Evolutionary conservation across 2,888 invertebrate species (phyloP), one percentile per base, ranked within the genome.

Genomic region (Rotaria magnacalcarata): DNA sequence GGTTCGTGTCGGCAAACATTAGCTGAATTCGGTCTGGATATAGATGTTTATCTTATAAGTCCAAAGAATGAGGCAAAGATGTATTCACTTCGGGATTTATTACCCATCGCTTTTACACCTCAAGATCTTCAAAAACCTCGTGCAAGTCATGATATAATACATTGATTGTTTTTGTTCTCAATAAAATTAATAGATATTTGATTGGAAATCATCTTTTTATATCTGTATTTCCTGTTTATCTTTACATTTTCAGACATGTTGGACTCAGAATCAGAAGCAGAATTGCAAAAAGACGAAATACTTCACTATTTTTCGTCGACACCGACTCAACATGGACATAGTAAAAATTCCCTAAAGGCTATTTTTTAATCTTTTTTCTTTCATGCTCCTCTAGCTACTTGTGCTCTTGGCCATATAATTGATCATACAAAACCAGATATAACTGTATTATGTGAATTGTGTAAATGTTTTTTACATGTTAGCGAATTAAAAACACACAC

Each of bases 1-100:
- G 96, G 96, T 0, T 93, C 94, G 10, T 96, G 96, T 90, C 92
- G 96, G 84, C 96, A 96, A 90, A 88, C 90, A 86, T 87, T 91
- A 87, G 89, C 88, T 2, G 91, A 91, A 60, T 87, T 87, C 60
- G 87, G 85, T 85, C 58, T 84, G 8, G 85, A 87, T 52, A 41
- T 85, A 19, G 74, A 80, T 11, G 41, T 85, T 67, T 85, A 84
- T n/a, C 34, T 87, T 10, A n/a, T 86, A 11, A 85, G 80, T 56
- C 75, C 41, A 47, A 75, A 75, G 52, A 85, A 86, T 60, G 86
- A 86, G 43, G 6, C n/a, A 0, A 80, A 85, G 41, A 50, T 60
- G 47, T 86, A 54, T 75, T 50, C 41, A 75, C 43, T 86, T 58
- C 74, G 85, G 41, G 86, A 86, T 19, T 60, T 86, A 43, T 80